Evolutionary conservation across 2,113 vertebrate genomes (phyloP).

Genomic region (Tyto alba): DNA sequence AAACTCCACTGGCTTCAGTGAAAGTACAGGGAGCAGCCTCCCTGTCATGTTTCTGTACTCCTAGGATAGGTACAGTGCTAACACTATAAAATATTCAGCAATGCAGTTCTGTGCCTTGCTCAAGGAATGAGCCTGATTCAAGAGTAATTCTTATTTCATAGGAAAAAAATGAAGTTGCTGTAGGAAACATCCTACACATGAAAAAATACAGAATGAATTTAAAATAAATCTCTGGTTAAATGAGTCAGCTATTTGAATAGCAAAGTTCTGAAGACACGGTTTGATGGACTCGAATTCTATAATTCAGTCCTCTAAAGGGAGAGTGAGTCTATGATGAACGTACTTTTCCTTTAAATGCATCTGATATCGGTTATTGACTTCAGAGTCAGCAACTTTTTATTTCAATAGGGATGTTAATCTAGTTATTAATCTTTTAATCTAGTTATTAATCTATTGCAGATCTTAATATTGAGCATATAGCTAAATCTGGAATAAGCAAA

Average conservation of each 20-base stretch:
- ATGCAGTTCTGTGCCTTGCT: background rate
- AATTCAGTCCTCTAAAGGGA: background rate
- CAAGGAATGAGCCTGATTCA: background rate
- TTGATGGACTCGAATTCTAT: background rate
- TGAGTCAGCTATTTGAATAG: background rate
- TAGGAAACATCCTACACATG: background rate
- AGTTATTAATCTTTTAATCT: background rate
- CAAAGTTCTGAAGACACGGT: background rate
- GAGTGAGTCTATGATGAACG: background rate
- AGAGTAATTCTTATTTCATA: background rate
- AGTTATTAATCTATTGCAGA: background rate
- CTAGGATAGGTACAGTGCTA: background rate
- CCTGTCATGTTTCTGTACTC: background rate
- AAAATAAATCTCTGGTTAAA: background rate
- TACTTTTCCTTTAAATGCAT: background rate
- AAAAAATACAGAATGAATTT: background rate
- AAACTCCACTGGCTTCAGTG: background rate
- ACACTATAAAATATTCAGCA: background rate
- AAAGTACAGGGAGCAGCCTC: background rate
- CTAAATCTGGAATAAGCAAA: background rate
- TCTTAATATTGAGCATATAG: background rate
- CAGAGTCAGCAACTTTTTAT: background rate
- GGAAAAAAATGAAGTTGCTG: background rate
- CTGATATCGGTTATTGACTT: background rate
- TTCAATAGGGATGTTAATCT: background rate